These are phyloP conservation scores for Himantopus leucocephalus DNA, from an alignment of 2,113 vertebrate genomes.

Conservation along the genomic window DNA sequence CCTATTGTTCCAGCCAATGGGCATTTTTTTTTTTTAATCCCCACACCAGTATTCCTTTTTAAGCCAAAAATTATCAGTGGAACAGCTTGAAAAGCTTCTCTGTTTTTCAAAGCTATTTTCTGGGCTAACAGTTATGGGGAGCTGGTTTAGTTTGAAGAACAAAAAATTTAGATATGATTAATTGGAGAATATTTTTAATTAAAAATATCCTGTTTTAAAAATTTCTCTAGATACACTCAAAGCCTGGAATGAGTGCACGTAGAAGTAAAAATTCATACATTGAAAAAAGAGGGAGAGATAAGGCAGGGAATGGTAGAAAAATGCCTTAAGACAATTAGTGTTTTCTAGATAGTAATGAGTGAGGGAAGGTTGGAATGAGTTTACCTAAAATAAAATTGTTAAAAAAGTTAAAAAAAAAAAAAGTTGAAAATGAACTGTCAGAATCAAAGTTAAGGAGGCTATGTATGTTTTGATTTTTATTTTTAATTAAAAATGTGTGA, in stretches of 20 bases:
- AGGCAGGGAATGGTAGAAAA: background rate
- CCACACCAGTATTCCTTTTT: background rate
- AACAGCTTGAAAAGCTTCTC: background rate
- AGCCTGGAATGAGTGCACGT: background rate
- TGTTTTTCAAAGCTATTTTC: background rate
- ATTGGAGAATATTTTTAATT: background rate
- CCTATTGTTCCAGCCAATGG: background rate
- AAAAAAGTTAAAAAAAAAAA: background rate
- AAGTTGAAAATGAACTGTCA: background rate
- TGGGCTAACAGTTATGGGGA: background rate
- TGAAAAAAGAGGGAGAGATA: background rate
- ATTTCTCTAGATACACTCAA: background rate
- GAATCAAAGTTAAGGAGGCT: background rate
- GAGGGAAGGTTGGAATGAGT: background rate
- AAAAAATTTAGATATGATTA: background rate
- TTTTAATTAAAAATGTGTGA: background rate
- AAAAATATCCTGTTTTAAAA: background rate
- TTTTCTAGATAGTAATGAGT: background rate
- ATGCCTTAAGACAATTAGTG: background rate
- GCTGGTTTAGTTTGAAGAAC: background rate
- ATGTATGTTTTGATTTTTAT: background rate
- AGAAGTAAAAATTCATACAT: background rate
- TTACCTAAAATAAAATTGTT: background rate
- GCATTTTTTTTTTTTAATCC: background rate
- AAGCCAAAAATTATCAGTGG: background rate